phyloP scores from a whole-genome alignment of 2,797 vertebrate genomes.

The Phyllotis vaccarum region DNA sequence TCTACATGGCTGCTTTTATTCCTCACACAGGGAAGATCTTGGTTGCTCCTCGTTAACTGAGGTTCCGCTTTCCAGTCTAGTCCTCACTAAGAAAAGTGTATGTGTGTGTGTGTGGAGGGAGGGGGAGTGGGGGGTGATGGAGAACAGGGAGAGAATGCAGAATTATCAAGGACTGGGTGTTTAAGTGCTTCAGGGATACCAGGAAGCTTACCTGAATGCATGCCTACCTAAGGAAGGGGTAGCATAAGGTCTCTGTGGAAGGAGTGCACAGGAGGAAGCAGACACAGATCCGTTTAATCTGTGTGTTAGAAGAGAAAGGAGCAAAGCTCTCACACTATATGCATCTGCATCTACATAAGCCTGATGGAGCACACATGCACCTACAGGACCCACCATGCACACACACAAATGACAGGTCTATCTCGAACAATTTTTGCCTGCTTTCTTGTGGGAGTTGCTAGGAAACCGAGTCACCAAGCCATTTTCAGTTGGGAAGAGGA shows the following conservation, averaged over 20 bases:
- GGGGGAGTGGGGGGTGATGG: too few species aligned
- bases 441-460: too few species aligned
- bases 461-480: too few species aligned
- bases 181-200: not conserved
- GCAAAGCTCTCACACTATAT: not conserved
- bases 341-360: too few species aligned
- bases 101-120: too few species aligned
- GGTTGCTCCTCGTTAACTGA: too few species aligned
- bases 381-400: not conserved
- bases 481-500: too few species aligned
- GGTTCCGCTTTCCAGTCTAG: not conserved
- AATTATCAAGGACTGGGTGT: not conserved
- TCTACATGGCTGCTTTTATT: too few species aligned
- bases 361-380: not conserved
- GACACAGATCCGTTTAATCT: not conserved
- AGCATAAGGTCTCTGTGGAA: not conserved
- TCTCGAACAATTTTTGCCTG: too few species aligned
- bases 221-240: not conserved
- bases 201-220: not conserved
- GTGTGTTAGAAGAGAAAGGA: not conserved
- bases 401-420: not conserved
- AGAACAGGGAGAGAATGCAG: not conserved
- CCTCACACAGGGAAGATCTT: too few species aligned
- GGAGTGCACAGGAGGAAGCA: not conserved
- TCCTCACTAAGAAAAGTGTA: not conserved